Conservation (phyloP, 2,888 invertebrate species). For the Thereva nobilitata region DNA sequence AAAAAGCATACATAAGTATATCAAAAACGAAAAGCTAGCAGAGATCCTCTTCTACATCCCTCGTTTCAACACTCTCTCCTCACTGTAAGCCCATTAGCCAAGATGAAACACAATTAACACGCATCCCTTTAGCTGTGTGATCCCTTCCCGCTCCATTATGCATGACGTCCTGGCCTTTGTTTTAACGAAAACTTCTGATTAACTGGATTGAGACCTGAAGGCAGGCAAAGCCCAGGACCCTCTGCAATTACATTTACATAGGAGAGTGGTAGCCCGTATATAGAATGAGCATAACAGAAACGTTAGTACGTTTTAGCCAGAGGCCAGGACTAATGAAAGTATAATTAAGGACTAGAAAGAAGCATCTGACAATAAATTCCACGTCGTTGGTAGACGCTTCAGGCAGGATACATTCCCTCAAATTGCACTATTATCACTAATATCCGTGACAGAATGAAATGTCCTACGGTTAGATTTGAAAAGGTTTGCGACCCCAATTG, state of each 20-base stretch:
- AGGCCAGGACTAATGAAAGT: slow-evolving; percentile 26
- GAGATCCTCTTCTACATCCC: slow-evolving; percentile 4
- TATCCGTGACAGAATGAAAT: background rate
- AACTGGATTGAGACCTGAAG: slow-evolving; percentile 33
- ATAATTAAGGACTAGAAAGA: slow-evolving; percentile 28
- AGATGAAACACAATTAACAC: slow-evolving; percentile 34
- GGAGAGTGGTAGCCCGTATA: slow-evolving; percentile 18
- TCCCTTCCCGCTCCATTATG: slow-evolving; percentile 32
- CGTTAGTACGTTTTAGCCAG: background rate
- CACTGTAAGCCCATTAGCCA: slow-evolving; percentile 32
- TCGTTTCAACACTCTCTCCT: slow-evolving; percentile 16
- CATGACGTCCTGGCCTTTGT: slow-evolving; percentile 30
- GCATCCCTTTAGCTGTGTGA: slow-evolving; percentile 27
- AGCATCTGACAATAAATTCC: background rate
- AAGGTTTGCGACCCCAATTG: background rate
- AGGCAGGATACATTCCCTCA: slow-evolving; percentile 2
- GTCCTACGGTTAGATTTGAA: background rate
- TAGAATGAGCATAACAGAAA: too few relatives aligned
- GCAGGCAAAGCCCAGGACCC: background rate
- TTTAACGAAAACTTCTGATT: slow-evolving; percentile 34
- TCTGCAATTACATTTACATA: slow-evolving; percentile 34
- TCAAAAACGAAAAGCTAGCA: too few relatives aligned
- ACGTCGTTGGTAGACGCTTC: background rate
- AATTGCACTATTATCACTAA: slow-evolving; percentile 25
- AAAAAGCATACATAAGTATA: too few relatives aligned